A percentile compares a stretch with the other conserved stretches of the same genome.
phyloP scores from a whole-genome alignment of 1,140 invertebrate species.

The Tetramorium parvispinum region DNA sequence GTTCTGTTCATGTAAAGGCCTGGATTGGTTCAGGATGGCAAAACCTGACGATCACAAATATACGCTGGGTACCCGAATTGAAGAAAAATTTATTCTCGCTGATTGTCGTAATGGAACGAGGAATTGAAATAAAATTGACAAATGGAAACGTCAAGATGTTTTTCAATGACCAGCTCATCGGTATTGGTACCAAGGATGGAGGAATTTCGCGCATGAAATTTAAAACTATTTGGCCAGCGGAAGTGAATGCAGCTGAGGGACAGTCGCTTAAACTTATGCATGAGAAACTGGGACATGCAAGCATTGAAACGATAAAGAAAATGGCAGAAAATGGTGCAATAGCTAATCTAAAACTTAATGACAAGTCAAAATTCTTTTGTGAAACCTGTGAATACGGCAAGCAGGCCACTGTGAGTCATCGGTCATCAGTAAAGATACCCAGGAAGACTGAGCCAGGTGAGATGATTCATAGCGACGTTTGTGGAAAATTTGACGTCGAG shows the following conservation, averaged over 20 bases:
- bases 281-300: neutral
- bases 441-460: neutral
- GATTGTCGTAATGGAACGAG: neutral
- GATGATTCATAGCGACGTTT: neutral
- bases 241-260: neutral
- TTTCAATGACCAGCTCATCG: neutral
- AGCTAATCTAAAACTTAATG: neutral
- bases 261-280: neutral
- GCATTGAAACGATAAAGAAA: neutral
- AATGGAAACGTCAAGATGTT: neutral
- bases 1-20: neutral
- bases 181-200: neutral
- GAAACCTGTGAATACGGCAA: neutral
- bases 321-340: neutral
- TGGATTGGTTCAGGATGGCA: neutral
- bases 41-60: neutral
- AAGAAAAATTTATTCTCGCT: neutral
- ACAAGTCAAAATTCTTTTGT: neutral
- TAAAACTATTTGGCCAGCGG: neutral
- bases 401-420: neutral
- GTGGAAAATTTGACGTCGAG: neutral
- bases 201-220: neutral
- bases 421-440: neutral
- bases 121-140: neutral
- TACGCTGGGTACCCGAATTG: neutral